These are phyloP conservation scores for Meiosimyza platycephala DNA, from an alignment of 2,888 invertebrate genomes.

Conservation along the genomic window DNA sequence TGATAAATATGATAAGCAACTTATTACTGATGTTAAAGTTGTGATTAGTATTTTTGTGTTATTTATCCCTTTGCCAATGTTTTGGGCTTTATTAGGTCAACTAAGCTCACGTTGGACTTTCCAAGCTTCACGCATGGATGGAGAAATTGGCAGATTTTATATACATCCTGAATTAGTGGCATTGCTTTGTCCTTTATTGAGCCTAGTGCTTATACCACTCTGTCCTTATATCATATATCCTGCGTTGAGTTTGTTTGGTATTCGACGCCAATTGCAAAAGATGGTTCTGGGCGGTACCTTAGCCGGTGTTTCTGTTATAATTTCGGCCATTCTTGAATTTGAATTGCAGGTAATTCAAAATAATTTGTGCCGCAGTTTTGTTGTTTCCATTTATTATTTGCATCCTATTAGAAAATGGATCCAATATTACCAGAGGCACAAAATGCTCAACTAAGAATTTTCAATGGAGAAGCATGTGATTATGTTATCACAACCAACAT, in stretches of 20 bases:
- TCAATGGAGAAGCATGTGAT: conserved; percentile 73
- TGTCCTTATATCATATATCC: conserved; percentile 86
- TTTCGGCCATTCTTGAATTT: conserved; percentile 87
- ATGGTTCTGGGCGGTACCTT: conserved; percentile 88
- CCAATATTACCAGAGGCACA: conserved; percentile 72
- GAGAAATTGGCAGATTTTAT: conserved; percentile 77
- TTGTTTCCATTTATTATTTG: conserved; percentile 37
- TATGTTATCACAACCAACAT: conserved; percentile 55
- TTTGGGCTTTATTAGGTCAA: conserved; percentile 95
- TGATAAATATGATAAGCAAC: conserved; percentile 74
- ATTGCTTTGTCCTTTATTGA: conserved; percentile 87
- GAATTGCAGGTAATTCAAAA: conserved; percentile 72
- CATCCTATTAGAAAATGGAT: conserved; percentile 72
- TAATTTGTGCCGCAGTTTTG: conserved; percentile 4
- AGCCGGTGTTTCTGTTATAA: conserved; percentile 83
- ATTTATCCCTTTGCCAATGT: conserved; percentile 87
- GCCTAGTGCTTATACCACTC: conserved; percentile 86
- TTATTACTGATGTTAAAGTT: conserved; percentile 77
- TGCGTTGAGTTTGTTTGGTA: conserved; percentile 74
- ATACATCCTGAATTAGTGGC: conserved; percentile 93
- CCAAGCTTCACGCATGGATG: conserved; percentile 91
- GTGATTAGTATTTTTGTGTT: conserved; percentile 79
- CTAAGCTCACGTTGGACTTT: conserved; percentile 93
- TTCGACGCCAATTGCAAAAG: conserved; percentile 83
- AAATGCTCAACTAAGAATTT: conserved; percentile 76